Evolutionary conservation across 2,113 vertebrate species (phyloP).

Genomic region (Rafetus swinhoei): DNA sequence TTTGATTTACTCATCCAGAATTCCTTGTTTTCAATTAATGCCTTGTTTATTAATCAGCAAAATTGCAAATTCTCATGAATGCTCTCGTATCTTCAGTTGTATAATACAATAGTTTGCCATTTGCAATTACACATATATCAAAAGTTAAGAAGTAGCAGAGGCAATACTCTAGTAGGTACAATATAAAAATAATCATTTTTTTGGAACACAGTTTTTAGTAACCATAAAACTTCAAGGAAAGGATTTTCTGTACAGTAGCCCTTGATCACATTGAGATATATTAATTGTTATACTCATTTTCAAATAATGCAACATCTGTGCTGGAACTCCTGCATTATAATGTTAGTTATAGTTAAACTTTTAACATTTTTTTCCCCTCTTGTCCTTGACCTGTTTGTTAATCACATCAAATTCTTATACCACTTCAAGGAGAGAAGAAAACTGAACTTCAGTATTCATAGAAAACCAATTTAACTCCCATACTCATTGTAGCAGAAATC

Average conservation of each 20-base stretch:
- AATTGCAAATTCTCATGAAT: neutral
- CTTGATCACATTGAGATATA: neutral
- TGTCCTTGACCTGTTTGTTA: neutral
- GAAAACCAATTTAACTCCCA: neutral
- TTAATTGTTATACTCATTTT: neutral
- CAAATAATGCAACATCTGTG: neutral
- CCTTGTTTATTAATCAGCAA: neutral
- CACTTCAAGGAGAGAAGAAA: fast-evolving
- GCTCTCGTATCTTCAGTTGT: neutral
- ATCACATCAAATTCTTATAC: neutral
- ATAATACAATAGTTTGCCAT: neutral
- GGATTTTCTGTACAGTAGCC: neutral
- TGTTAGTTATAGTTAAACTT: neutral
- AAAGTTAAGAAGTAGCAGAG: neutral
- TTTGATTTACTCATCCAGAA: neutral
- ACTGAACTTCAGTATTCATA: neutral
- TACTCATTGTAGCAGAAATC: neutral
- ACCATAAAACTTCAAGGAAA: neutral
- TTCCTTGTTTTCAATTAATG: neutral
- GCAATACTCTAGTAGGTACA: neutral
- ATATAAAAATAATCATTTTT: neutral
- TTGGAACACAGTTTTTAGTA: neutral
- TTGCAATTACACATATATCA: neutral
- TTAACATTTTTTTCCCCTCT: neutral
- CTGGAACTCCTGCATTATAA: neutral